Evolutionary conservation across 2,113 vertebrate species (phyloP).

Genomic region (Apodemus sylvaticus): DNA sequence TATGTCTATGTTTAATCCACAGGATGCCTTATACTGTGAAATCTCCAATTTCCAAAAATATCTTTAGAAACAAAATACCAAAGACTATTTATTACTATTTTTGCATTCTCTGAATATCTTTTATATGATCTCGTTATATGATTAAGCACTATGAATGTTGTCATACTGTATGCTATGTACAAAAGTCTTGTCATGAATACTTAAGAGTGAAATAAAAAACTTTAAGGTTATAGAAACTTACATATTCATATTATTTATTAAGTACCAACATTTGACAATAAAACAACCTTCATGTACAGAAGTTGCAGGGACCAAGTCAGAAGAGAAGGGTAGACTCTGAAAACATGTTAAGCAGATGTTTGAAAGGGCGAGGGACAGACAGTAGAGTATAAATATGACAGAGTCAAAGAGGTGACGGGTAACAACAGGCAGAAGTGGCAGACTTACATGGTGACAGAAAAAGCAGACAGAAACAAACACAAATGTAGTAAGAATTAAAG

Average conservation of each 20-base stretch:
- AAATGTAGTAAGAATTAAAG: slow-evolving; percentile 14
- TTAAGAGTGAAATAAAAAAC: slow-evolving; percentile 18
- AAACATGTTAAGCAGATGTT: background rate
- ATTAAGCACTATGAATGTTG: background rate
- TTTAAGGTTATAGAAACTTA: background rate
- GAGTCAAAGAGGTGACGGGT: slow-evolving; percentile 14
- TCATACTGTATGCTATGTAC: background rate
- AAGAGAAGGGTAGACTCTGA: background rate
- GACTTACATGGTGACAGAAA: slow-evolving; percentile 32
- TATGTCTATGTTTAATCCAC: background rate
- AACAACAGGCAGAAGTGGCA: slow-evolving; percentile 34
- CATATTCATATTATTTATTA: background rate
- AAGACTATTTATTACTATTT: slow-evolving; percentile 16
- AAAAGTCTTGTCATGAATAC: background rate
- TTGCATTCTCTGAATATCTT: slow-evolving; percentile 17
- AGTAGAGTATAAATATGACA: background rate
- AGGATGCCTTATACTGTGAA: slow-evolving; percentile 10
- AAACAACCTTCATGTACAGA: background rate
- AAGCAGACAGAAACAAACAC: background rate
- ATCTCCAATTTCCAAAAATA: slow-evolving; percentile 1
- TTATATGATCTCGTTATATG: background rate
- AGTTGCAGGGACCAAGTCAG: background rate
- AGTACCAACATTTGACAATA: background rate
- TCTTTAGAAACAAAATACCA: background rate
- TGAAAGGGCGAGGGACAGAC: slow-evolving; percentile 23